Base-by-base conservation (phyloP, 2,888 invertebrate species). In the Euphydryas editha region DNA sequence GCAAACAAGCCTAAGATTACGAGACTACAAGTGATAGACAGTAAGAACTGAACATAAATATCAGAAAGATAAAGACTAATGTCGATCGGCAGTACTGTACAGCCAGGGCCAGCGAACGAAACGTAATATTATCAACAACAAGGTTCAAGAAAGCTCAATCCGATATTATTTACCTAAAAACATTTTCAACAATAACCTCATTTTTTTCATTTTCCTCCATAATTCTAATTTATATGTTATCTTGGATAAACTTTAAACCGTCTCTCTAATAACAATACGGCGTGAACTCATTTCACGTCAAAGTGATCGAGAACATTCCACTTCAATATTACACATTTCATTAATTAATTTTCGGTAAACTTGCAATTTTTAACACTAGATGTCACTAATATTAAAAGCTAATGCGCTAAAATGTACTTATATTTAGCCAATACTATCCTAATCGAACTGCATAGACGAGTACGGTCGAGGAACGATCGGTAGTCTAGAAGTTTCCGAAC, bases 361-460 rank as follows among this genome's bases (percentile, higher is more conserved):
- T 87, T 87, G 84, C 85, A 83, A 82, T 30, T 83, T 87, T 86
- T 84, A 89, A 87, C 87, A 88, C 92, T 91, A 91, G 80, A 88
- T 92, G 93, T 92, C 92, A 92, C 93, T 93, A 93, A 93, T 88
- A 85, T 90, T 90, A 90, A 88, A 91, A 90, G 86, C 88, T 92
- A 90, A 87, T 83, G 86, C 79, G 79, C 82, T 79, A 66, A 55
- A 74, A 81, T 87, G 81, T 67, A 18, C 72, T 80, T 79, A 74
- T 73, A 75, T 83, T n/a, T 86, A 83, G 85, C 84, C 81, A 77
- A 81, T 76, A 73, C 68, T 66, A 70, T 59, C 62, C 70, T 69
- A 71, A 46, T 65, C 66, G 67, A 73, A 72, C 59, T 20, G 49
- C 1, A 15, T 15, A 51, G 65, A 62, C 63, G 58, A 56, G 59